These are phyloP conservation scores for Eurytoma californica DNA, from an alignment of 2,888 invertebrate species.

Conservation along the genomic window DNA sequence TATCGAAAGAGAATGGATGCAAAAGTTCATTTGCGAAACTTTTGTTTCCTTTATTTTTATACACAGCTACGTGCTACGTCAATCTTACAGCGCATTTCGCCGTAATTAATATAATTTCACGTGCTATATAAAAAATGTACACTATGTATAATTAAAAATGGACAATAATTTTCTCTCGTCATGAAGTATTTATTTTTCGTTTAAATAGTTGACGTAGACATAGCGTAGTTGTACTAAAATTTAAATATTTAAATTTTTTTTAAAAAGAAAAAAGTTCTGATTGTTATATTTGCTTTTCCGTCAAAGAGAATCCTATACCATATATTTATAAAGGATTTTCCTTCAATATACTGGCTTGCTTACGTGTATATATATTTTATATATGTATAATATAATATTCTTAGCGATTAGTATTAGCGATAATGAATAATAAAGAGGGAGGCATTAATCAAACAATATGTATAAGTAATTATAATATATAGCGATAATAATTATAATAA, in stretches of 20 bases:
- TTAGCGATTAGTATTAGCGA: slow-evolving; percentile 70
- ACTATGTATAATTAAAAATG: slow-evolving; percentile 74
- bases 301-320: slow-evolving; percentile 56
- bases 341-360: slow-evolving; percentile 57
- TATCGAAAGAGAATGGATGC: slow-evolving; percentile 43
- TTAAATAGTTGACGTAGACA: slow-evolving; percentile 68
- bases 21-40: slow-evolving; percentile 37
- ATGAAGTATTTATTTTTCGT: slow-evolving; percentile 46
- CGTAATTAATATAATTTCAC: slow-evolving; percentile 65
- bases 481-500: slow-evolving; percentile 57
- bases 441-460: slow-evolving; percentile 60
- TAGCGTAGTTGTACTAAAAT: slow-evolving; percentile 63
- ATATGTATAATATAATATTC: slow-evolving; percentile 65
- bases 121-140: slow-evolving; percentile 75
- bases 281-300: slow-evolving; percentile 50
- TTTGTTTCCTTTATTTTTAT: slow-evolving; percentile 59
- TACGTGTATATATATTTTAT: slow-evolving; percentile 59
- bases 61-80: slow-evolving; percentile 64
- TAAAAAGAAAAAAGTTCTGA: slow-evolving; percentile 53
- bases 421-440: slow-evolving; percentile 65
- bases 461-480: slow-evolving; percentile 58
- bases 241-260: slow-evolving; percentile 48
- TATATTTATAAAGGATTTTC: slow-evolving; percentile 67
- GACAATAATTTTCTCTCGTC: slow-evolving; percentile 65
- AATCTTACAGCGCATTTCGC: slow-evolving; percentile 61